phyloP scores from a whole-genome alignment of 2,113 vertebrate genomes.

The Mustelus asterias region DNA sequence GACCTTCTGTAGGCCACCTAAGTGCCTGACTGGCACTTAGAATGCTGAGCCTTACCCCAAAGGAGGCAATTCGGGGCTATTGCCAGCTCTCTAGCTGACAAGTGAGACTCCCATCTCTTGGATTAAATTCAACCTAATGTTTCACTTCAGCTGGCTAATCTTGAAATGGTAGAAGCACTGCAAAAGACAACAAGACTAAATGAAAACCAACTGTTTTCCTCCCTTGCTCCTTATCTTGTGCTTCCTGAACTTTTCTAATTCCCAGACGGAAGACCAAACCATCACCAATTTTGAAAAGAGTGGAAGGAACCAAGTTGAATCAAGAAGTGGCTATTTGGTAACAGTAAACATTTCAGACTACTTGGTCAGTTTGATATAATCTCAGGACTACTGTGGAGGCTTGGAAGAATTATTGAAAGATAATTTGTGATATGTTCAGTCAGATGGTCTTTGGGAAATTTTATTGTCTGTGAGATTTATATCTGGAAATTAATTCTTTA shows the following conservation, averaged over 20 bases:
- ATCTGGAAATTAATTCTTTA: neutral
- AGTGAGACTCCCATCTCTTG: too few species aligned
- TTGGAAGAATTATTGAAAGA: neutral
- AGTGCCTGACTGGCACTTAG: too few species aligned
- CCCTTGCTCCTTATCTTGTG: neutral
- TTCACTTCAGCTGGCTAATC: neutral
- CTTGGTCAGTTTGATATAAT: neutral
- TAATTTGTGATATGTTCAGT: neutral
- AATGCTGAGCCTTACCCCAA: too few species aligned
- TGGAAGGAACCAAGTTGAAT: neutral
- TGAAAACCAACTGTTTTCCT: neutral
- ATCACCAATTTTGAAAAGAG: too few species aligned
- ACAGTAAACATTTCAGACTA: neutral
- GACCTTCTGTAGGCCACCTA: too few species aligned
- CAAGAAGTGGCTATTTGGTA: neutral
- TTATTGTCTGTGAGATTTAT: neutral
- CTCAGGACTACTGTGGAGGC: neutral
- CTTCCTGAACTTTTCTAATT: neutral
- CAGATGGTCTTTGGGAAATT: neutral
- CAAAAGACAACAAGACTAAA: neutral
- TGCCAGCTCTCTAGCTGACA: neutral
- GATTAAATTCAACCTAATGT: neutral
- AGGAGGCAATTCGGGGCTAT: neutral
- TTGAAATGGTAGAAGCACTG: neutral
- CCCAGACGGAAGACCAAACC: neutral